A percentile compares a stretch with the other conserved stretches of the same genome.
Evolutionary conservation across 2,113 vertebrate genomes (phyloP).

Genomic region (Forbesichthys agassizii): DNA sequence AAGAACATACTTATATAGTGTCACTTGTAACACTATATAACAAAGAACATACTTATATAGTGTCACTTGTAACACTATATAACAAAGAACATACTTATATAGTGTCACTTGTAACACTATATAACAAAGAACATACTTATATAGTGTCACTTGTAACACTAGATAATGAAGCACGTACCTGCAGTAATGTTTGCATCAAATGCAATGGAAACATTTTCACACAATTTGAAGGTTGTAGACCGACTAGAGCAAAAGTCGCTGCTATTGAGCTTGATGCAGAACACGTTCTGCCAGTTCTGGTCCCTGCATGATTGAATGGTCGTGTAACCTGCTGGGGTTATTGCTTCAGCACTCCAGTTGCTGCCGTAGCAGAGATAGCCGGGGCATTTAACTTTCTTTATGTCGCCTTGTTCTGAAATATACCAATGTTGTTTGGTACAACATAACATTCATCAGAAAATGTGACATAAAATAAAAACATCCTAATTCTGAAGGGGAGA

Average conservation of each 20-base stretch:
- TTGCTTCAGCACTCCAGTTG: conserved; percentile 2
- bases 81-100: too few species aligned
- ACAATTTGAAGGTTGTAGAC: background rate
- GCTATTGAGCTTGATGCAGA: conserved; percentile 1
- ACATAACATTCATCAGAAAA: background rate
- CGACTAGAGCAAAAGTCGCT: conserved; percentile 28
- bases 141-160: too few species aligned
- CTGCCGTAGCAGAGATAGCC: conserved; percentile 22
- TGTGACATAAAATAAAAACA: background rate
- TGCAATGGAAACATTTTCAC: accelerated
- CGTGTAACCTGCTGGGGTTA: accelerated
- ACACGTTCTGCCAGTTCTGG: accelerated
- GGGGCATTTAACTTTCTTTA: accelerated
- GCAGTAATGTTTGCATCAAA: accelerated
- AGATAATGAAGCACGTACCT: conserved; percentile 42
- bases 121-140: too few species aligned
- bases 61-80: too few species aligned
- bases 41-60: too few species aligned
- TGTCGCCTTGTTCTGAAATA: conserved; percentile 9
- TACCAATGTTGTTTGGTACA: conserved; percentile 8
- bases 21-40: too few species aligned
- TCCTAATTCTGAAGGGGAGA: background rate
- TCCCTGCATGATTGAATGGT: background rate
- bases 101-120: too few species aligned
- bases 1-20: too few species aligned